A percentile compares a stretch with the other conserved stretches of the same genome.
phyloP scores from a whole-genome alignment of 2,113 vertebrate species.

The Pavo muticus region DNA sequence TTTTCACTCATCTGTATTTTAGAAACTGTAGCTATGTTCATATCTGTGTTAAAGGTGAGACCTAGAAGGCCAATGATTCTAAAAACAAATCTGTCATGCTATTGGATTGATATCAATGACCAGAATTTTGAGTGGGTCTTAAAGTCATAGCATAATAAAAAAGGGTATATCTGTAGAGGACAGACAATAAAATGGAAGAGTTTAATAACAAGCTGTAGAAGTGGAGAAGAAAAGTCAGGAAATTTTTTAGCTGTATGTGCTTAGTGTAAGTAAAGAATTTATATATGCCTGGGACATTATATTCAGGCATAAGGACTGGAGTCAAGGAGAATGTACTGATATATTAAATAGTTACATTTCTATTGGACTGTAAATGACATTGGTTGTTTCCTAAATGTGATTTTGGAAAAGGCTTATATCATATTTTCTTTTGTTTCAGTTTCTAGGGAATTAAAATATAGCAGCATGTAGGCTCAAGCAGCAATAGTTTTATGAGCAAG shows the following conservation, averaged over 20 bases:
- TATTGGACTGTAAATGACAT: conserved; percentile 13
- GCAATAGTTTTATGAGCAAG: not conserved
- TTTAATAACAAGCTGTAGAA: not conserved
- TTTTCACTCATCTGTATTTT: not conserved
- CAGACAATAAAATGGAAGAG: not conserved
- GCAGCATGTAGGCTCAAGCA: not conserved
- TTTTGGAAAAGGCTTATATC: not conserved
- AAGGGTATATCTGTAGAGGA: not conserved
- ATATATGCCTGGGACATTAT: not conserved
- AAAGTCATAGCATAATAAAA: not conserved
- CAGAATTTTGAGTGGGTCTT: not conserved
- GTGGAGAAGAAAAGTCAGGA: not conserved
- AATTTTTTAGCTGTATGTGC: not conserved
- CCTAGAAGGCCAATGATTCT: not conserved
- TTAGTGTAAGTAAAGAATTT: conserved; percentile 2
- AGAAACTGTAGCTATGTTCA: not conserved
- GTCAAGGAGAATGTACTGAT: not conserved
- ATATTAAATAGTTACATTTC: conserved; percentile 17
- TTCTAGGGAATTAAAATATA: not conserved
- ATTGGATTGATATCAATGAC: not conserved
- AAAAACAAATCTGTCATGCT: not conserved
- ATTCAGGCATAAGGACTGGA: not conserved
- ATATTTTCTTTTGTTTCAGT: conserved; percentile 10
- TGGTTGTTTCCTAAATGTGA: conserved; percentile 4
- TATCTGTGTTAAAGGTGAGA: not conserved